phyloP scores from a whole-genome alignment of 2,113 vertebrate genomes.

The Oncorhynchus clarkii region DNA sequence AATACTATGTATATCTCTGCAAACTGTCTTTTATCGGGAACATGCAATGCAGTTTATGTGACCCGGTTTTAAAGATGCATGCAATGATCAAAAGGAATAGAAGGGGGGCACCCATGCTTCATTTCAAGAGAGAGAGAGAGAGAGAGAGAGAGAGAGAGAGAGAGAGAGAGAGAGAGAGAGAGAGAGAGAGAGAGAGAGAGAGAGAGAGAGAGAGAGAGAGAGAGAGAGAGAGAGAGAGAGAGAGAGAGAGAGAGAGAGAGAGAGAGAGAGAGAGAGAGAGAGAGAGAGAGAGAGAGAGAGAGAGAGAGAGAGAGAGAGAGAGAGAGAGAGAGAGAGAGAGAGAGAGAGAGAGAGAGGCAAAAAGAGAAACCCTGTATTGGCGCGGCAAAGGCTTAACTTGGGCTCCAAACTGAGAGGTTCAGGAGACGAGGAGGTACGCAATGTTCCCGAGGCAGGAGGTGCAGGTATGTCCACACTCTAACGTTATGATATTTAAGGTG shows the following conservation, averaged over 20 bases:
- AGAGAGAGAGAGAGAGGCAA: slow-evolving; percentile 33
- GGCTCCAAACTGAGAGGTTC: slow-evolving; percentile 64
- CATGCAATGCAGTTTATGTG: slow-evolving; percentile 77
- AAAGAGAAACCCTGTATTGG: slow-evolving; percentile 31
- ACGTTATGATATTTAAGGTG: no score
- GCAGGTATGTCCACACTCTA: slow-evolving; percentile 70
- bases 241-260: slow-evolving; percentile 33
- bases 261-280: slow-evolving; percentile 52
- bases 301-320: slow-evolving; percentile 33
- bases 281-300: neutral
- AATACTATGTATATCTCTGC: neutral
- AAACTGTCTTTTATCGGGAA: slow-evolving; percentile 45
- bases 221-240: neutral
- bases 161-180: neutral
- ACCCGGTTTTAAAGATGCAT: slow-evolving; percentile 80
- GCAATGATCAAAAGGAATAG: slow-evolving; percentile 82
- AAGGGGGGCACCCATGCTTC: slow-evolving; percentile 86
- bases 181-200: slow-evolving; percentile 35
- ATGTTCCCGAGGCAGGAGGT: slow-evolving; percentile 51
- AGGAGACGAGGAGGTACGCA: slow-evolving; percentile 52
- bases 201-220: slow-evolving; percentile 51
- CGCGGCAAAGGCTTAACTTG: slow-evolving; percentile 35
- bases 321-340: slow-evolving; percentile 36
- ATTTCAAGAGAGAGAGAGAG: slow-evolving; percentile 38
- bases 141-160: slow-evolving; percentile 36